phyloP scores from a whole-genome alignment of 2,113 vertebrate species.

The Erythrocercus mccallii region DNA sequence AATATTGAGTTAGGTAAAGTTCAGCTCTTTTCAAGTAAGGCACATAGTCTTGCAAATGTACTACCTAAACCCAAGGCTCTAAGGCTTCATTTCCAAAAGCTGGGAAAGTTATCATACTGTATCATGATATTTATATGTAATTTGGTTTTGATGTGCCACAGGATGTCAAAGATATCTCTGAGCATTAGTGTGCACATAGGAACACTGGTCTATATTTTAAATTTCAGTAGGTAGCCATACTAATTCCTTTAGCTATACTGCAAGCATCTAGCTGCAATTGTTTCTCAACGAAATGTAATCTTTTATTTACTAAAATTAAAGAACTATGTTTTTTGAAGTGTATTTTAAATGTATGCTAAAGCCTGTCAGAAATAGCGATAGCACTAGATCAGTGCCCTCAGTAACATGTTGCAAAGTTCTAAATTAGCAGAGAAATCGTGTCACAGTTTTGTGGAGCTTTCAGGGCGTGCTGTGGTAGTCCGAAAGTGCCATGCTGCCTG shows the following conservation, averaged over 20 bases:
- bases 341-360: neutral
- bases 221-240: neutral
- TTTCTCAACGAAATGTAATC: neutral
- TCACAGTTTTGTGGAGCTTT: neutral
- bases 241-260: neutral
- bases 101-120: neutral
- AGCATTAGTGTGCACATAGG: neutral
- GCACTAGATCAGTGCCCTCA: neutral
- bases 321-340: neutral
- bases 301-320: neutral
- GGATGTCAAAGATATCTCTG: neutral
- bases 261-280: neutral
- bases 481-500: neutral
- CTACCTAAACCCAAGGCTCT: neutral
- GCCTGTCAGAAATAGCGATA: neutral
- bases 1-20: neutral
- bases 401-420: neutral
- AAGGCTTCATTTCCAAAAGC: neutral
- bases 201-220: neutral
- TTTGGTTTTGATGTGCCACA: neutral
- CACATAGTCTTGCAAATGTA: accelerated
- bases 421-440: neutral
- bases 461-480: neutral
- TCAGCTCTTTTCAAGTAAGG: neutral
- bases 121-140: neutral